phyloP scores from a whole-genome alignment of 1,140 invertebrate genomes.

The Amyelois transitella region DNA sequence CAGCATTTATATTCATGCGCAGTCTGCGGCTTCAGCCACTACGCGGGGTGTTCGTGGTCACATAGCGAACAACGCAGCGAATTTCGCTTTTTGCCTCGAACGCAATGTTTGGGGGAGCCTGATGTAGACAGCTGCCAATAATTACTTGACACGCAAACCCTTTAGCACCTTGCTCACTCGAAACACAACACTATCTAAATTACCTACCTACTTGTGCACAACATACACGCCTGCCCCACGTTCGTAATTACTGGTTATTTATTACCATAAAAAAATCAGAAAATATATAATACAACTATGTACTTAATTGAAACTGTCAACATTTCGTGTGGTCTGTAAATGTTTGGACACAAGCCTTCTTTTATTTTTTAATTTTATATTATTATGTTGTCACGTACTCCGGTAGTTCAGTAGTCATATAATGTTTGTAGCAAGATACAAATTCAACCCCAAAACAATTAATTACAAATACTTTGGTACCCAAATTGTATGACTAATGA shows the following conservation, averaged over 20 bases:
- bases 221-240: slow-evolving; percentile 6
- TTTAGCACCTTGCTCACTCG: slow-evolving; percentile 60
- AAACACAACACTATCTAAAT: not conserved
- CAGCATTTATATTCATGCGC: slow-evolving; percentile 45
- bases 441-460: no score
- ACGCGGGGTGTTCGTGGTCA: slow-evolving; percentile 39
- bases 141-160: slow-evolving; percentile 62
- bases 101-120: slow-evolving; percentile 50
- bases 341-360: no score
- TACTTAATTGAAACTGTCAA: not conserved
- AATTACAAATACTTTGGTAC: not conserved
- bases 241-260: slow-evolving; percentile 16
- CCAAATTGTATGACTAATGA: not conserved
- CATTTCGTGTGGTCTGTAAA: not conserved
- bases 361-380: no score
- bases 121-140: slow-evolving; percentile 56
- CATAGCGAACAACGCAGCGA: slow-evolving; percentile 23
- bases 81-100: slow-evolving; percentile 49
- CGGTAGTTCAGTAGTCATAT: no score
- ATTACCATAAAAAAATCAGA: slow-evolving; percentile 6
- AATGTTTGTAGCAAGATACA: no score
- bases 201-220: slow-evolving; percentile 1
- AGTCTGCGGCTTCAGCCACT: slow-evolving; percentile 49
- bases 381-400: no score
- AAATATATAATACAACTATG: not conserved